These are phyloP conservation scores for Nephrotoma flavescens DNA, from an alignment of 2,888 invertebrate species.

Conservation along the genomic window DNA sequence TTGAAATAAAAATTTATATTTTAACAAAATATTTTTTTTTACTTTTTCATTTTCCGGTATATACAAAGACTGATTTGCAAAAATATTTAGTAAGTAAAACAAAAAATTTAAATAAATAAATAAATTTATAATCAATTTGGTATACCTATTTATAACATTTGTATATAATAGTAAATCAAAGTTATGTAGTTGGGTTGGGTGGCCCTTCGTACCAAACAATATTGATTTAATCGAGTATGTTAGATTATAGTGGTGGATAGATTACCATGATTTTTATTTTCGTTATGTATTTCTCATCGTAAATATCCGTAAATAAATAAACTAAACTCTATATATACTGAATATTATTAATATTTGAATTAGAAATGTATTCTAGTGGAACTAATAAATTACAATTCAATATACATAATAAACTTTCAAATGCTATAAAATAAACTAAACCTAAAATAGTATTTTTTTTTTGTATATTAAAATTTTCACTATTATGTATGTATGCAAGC, in stretches of 20 bases:
- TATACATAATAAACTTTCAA: not conserved
- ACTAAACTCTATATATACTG: not conserved
- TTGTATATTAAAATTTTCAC: not conserved
- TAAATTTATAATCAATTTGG: not conserved
- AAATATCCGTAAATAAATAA: not conserved
- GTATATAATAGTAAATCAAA: not conserved
- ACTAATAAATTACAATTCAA: not conserved
- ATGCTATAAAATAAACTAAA: not conserved
- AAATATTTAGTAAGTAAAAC: not conserved
- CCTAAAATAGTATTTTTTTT: not conserved
- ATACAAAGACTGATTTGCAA: not conserved
- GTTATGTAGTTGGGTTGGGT: not conserved
- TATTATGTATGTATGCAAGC: not conserved
- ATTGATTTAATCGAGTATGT: not conserved
- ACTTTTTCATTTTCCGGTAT: not conserved
- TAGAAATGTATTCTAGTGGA: not conserved
- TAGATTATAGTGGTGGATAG: not conserved
- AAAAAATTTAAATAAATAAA: not conserved
- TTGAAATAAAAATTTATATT: not conserved
- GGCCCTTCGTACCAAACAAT: not conserved
- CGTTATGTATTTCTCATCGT: not conserved
- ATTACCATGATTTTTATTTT: not conserved
- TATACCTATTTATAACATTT: not conserved
- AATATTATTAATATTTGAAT: not conserved
- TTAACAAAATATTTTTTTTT: not conserved